phyloP scores from a whole-genome alignment of 2,888 invertebrate species.

The Galerucella calmariensis region DNA sequence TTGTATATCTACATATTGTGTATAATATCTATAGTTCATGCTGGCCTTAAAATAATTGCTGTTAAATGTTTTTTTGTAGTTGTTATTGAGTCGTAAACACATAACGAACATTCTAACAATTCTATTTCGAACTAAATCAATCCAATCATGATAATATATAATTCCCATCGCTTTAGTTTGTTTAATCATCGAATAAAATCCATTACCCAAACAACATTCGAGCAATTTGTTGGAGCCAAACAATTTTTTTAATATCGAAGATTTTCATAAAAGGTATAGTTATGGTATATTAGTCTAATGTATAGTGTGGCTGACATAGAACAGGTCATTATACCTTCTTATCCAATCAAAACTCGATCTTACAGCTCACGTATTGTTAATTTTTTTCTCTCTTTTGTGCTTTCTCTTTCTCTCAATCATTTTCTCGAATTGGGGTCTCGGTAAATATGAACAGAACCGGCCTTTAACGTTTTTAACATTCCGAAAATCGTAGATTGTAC shows the following conservation, averaged over 20 bases:
- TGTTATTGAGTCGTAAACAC: not conserved
- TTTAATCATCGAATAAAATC: slow-evolving; percentile 43
- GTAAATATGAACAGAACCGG: slow-evolving; percentile 38
- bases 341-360: slow-evolving; percentile 57
- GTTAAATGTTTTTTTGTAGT: not conserved
- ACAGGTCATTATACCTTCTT: slow-evolving; percentile 54
- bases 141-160: slow-evolving; percentile 43
- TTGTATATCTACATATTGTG: too few relatives aligned
- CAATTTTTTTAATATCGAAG: slow-evolving; percentile 55
- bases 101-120: not conserved
- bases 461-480: not conserved
- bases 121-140: not conserved
- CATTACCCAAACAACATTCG: slow-evolving; percentile 49
- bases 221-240: slow-evolving; percentile 53
- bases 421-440: slow-evolving; percentile 36
- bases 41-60: too few relatives aligned
- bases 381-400: slow-evolving; percentile 41
- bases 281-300: slow-evolving; percentile 56
- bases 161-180: slow-evolving; percentile 26
- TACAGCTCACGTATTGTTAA: slow-evolving; percentile 52
- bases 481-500: not conserved
- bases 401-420: slow-evolving; percentile 37
- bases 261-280: slow-evolving; percentile 54
- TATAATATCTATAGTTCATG: too few relatives aligned
- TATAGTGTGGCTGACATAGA: slow-evolving; percentile 57